Conservation (phyloP, 2,797 vertebrate species). For the Geotrypetes seraphini region DNA sequence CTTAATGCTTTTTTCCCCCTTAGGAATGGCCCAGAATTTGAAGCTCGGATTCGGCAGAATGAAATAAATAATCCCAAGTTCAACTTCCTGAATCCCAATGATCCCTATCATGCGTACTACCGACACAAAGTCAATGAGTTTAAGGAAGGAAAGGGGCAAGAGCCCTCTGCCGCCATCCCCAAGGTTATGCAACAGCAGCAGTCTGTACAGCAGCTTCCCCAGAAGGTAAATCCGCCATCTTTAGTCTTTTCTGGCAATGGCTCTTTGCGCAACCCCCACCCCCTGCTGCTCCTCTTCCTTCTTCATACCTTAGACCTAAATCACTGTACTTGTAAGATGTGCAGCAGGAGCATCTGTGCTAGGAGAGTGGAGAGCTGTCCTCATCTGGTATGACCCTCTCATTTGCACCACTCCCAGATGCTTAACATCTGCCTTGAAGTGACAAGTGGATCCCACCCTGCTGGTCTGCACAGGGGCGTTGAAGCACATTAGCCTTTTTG, state of each 20-base stretch:
- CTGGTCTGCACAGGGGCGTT: no score
- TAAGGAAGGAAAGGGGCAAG: conserved; percentile 93
- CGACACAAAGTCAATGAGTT: conserved; percentile 98
- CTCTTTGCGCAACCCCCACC: no score
- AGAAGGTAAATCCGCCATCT: conserved; percentile 62
- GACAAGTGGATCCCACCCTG: no score
- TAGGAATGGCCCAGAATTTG: conserved; percentile 96
- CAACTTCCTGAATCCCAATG: conserved; percentile 93
- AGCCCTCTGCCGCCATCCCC: conserved; percentile 90
- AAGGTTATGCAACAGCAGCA: conserved; percentile 97
- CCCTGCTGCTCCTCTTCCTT: no score
- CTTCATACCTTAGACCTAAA: no score
- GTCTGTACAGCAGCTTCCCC: conserved; percentile 69
- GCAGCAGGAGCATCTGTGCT: no score
- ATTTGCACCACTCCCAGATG: no score
- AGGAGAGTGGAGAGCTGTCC: no score
- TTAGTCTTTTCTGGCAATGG: background rate
- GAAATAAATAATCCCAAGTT: conserved; percentile 98
- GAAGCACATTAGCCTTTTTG: no score
- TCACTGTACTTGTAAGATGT: no score
- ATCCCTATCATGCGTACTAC: conserved; percentile 97
- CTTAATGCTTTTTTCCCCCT: background rate
- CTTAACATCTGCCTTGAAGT: no score
- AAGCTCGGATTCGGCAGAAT: conserved; percentile 95
- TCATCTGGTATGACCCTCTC: background rate